Evolutionary conservation across 2,797 vertebrate genomes (phyloP).

Genomic region (Etheostoma perlongum): DNA sequence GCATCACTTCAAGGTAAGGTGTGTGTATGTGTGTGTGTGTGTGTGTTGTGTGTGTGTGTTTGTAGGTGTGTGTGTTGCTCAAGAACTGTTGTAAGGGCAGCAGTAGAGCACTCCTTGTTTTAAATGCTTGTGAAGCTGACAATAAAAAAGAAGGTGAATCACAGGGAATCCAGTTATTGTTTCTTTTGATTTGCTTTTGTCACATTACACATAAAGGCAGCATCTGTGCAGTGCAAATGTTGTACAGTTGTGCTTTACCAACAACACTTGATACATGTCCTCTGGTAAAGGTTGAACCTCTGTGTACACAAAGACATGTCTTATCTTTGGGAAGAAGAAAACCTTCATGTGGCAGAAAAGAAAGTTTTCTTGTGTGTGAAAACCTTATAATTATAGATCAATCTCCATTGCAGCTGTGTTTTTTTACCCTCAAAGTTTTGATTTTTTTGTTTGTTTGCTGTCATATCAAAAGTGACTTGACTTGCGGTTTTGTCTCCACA

Average conservation of each 20-base stretch:
- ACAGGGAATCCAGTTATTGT: neutral
- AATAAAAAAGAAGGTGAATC: constrained; percentile 36
- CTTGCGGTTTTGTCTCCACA: constrained; percentile 4
- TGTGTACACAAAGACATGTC: constrained; percentile 4
- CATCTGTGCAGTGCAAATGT: constrained; percentile 18
- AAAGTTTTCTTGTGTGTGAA: constrained; percentile 2
- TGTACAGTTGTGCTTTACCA: neutral
- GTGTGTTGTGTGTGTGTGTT: constrained; percentile 15
- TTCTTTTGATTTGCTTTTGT: constrained; percentile 33
- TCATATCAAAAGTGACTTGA: constrained; percentile 15
- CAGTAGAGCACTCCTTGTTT: constrained; percentile 25
- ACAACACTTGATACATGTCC: constrained; percentile 2
- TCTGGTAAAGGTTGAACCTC: constrained; percentile 20
- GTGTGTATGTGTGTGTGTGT: constrained; percentile 7
- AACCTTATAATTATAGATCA: constrained; percentile 25
- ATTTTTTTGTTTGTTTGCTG: constrained; percentile 10
- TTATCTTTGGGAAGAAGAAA: constrained; percentile 9
- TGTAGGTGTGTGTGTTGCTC: neutral
- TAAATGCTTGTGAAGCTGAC: constrained; percentile 38
- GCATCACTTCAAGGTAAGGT: constrained; percentile 48
- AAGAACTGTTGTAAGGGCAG: constrained; percentile 37
- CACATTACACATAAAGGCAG: constrained; percentile 30
- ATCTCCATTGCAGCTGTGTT: neutral
- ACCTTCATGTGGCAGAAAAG: constrained; percentile 1
- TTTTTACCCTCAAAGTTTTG: constrained; percentile 6